phyloP scores from a whole-genome alignment of 2,888 invertebrate genomes.

The Idaea biselata region DNA sequence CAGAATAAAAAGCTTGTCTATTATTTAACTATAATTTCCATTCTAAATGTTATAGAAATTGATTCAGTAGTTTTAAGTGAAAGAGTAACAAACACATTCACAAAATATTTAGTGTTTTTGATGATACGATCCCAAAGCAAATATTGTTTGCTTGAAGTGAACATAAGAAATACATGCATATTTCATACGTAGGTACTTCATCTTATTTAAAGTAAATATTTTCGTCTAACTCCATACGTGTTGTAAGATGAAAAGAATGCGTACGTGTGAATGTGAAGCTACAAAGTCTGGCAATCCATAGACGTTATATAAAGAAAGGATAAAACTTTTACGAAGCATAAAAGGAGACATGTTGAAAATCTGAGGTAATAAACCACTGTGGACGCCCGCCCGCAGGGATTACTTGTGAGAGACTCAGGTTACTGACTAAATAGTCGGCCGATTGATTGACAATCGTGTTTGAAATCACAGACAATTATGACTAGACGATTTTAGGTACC shows the following conservation, averaged over 20 bases:
- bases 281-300: slow-evolving; percentile 45
- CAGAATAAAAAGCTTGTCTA: no score
- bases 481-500: no score
- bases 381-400: slow-evolving; percentile 35
- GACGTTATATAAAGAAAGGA: slow-evolving; percentile 44
- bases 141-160: no score
- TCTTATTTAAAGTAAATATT: slow-evolving; percentile 8
- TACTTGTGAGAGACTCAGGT: slow-evolving; percentile 27
- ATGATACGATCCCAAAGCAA: no score
- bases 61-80: no score
- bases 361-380: slow-evolving; percentile 57
- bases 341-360: slow-evolving; percentile 64
- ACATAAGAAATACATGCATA: no score
- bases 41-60: no score
- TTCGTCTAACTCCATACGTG: slow-evolving; percentile 9
- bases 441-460: not conserved
- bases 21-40: no score
- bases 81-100: not conserved
- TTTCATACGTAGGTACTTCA: not conserved
- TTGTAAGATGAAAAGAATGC: slow-evolving; percentile 26
- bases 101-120: no score
- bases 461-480: no score
- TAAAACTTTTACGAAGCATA: slow-evolving; percentile 67
- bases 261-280: slow-evolving; percentile 37
- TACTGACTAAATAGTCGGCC: slow-evolving; percentile 15